Evolutionary conservation across 1,140 invertebrate species (phyloP).

Genomic region (Stenopsyche tienmushanensis): DNA sequence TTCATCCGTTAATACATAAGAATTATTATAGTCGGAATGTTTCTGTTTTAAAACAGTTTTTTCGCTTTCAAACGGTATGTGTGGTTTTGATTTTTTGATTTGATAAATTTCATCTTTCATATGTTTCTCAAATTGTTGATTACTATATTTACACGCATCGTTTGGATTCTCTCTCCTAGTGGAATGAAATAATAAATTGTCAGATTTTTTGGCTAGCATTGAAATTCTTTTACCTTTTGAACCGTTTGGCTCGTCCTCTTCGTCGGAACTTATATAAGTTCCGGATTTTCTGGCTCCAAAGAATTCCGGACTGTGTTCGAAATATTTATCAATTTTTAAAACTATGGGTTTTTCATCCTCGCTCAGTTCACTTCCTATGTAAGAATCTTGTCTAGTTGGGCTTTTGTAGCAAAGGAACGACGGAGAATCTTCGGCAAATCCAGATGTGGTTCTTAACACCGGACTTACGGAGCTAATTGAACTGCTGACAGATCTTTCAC

Average conservation of each 20-base stretch:
- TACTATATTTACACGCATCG: not conserved
- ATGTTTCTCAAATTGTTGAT: not conserved
- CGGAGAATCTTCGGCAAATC: slow-evolving; percentile 24
- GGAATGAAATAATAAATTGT: not conserved
- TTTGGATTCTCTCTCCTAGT: not conserved
- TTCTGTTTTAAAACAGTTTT: not conserved
- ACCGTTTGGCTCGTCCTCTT: slow-evolving; percentile 33
- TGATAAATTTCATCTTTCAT: not conserved
- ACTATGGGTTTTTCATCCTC: slow-evolving; percentile 56
- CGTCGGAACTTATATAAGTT: slow-evolving; percentile 40
- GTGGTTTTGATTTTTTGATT: no score
- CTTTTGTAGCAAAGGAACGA: slow-evolving; percentile 49
- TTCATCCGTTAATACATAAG: not conserved
- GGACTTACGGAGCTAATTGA: slow-evolving; percentile 39
- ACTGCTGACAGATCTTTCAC: slow-evolving; percentile 39
- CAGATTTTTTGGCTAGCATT: not conserved
- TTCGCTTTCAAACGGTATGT: no score
- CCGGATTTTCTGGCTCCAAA: slow-evolving; percentile 50
- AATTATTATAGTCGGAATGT: not conserved
- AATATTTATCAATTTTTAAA: slow-evolving; percentile 57
- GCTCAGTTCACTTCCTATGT: slow-evolving; percentile 52
- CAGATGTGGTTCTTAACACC: slow-evolving; percentile 19
- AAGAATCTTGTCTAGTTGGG: slow-evolving; percentile 49
- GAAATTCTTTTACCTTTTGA: slow-evolving; percentile 1
- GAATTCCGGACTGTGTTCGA: slow-evolving; percentile 58